Conservation (phyloP, 2,888 invertebrate species). For the Zaprionus obscuricornis region DNA sequence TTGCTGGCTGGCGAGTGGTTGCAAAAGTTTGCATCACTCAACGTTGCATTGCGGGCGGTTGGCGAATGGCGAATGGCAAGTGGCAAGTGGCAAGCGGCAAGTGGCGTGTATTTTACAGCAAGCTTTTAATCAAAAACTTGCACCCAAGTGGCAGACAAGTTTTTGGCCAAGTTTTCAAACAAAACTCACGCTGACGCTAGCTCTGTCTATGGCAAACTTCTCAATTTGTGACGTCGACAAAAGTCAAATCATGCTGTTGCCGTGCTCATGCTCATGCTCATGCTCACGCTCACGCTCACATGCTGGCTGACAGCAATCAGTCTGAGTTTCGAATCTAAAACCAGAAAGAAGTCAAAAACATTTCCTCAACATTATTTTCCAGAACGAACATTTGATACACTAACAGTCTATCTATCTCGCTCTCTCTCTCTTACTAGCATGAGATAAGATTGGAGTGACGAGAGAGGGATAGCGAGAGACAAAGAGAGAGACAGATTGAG, state of each 20-base stretch:
- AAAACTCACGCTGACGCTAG: constrained; percentile 3
- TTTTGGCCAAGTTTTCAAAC: constrained; percentile 66
- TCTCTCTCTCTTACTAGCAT: too few species aligned
- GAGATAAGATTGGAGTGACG: too few species aligned
- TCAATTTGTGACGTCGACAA: constrained; percentile 75
- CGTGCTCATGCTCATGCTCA: constrained; percentile 3
- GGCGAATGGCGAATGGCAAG: too few species aligned
- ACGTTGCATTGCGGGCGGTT: constrained; percentile 57
- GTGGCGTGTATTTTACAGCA: constrained; percentile 25
- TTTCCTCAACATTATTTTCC: not conserved
- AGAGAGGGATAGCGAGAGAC: too few species aligned
- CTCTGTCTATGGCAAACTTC: constrained; percentile 48
- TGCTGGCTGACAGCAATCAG: constrained; percentile 57
- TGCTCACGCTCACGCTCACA: too few species aligned
- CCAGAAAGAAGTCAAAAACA: constrained; percentile 6
- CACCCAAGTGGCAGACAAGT: constrained; percentile 65
- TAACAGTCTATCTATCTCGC: too few species aligned
- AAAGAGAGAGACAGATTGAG: too few species aligned
- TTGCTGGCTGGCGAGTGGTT: constrained; percentile 26
- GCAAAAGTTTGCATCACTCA: constrained; percentile 43
- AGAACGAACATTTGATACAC: constrained; percentile 21
- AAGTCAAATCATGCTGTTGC: constrained; percentile 70
- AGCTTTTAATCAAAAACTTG: constrained; percentile 78
- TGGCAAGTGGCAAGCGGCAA: not conserved
- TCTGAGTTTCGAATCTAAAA: constrained; percentile 21